phyloP scores from a whole-genome alignment of 2,113 vertebrate genomes.

The Callopanchax toddi region DNA sequence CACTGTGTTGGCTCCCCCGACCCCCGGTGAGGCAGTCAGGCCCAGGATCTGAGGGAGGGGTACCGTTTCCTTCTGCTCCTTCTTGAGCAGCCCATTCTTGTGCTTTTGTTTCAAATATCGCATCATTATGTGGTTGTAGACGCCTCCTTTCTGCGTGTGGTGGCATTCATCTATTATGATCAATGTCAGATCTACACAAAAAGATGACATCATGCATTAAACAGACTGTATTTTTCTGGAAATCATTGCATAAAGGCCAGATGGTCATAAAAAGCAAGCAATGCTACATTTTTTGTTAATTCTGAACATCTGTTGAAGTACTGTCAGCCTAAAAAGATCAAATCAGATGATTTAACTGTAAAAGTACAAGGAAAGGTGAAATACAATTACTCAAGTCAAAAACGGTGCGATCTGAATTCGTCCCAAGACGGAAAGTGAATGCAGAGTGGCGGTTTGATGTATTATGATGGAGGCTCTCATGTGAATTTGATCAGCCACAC shows the following conservation, averaged over 20 bases:
- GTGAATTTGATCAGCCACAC: conserved; percentile 76
- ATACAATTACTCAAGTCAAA: conserved; percentile 44
- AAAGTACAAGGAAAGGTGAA: conserved; percentile 12
- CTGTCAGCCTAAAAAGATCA: conserved; percentile 14
- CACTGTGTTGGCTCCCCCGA: conserved; percentile 84
- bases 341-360: conserved; percentile 22
- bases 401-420: conserved; percentile 41
- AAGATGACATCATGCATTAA: background rate
- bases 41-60: conserved; percentile 91
- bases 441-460: conserved; percentile 62
- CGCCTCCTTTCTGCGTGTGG: conserved; percentile 92
- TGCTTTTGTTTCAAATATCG: conserved; percentile 89
- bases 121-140: conserved; percentile 96
- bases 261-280: background rate
- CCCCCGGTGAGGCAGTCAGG: conserved; percentile 93
- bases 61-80: conserved; percentile 76
- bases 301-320: conserved; percentile 32
- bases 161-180: conserved; percentile 97
- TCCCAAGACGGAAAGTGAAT: conserved; percentile 49
- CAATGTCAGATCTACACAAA: conserved; percentile 86
- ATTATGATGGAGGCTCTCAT: conserved; percentile 73
- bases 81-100: conserved; percentile 77
- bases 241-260: background rate
- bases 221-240: background rate
- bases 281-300: no score